Evolutionary conservation across 2,888 invertebrate species (phyloP).

Genomic region (Drosophila kanekoi): DNA sequence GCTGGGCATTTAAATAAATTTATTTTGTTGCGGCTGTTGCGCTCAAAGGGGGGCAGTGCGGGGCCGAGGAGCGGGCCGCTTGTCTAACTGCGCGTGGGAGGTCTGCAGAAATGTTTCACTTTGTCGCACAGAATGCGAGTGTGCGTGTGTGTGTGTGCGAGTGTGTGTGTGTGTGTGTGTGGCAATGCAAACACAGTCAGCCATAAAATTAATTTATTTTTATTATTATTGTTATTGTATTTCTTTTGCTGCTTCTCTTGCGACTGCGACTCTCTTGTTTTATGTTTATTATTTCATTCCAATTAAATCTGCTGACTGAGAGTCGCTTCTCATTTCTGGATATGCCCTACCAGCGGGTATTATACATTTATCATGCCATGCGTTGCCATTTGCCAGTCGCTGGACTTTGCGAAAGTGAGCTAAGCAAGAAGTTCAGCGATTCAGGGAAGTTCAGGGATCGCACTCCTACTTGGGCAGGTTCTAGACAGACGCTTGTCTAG

Average conservation of each 20-base stretch:
- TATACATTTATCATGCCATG: no score
- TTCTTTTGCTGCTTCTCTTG: slow-evolving; percentile 46
- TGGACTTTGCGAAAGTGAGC: no score
- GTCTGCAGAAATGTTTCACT: slow-evolving; percentile 17
- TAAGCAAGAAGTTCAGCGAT: no score
- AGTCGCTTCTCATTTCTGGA: no score
- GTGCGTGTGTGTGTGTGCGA: slow-evolving; percentile 13
- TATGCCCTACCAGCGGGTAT: no score
- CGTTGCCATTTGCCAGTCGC: no score
- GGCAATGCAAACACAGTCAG: slow-evolving; percentile 44
- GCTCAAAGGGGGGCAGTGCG: neutral
- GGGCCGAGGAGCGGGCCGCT: neutral
- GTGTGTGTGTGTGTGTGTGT: slow-evolving; percentile 6
- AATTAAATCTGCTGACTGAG: slow-evolving; percentile 77
- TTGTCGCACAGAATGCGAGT: slow-evolving; percentile 6
- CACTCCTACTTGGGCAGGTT: no score
- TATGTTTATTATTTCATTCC: slow-evolving; percentile 80
- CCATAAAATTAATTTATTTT: slow-evolving; percentile 83
- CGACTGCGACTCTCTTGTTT: slow-evolving; percentile 37
- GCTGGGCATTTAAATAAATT: slow-evolving; percentile 52
- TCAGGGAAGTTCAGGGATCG: no score
- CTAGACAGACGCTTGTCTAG: no score
- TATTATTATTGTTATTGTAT: slow-evolving; percentile 80
- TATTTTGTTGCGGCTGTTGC: slow-evolving; percentile 25
- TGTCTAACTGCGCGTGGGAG: slow-evolving; percentile 22